Percentiles rank a stretch among this genome's conserved stretches.
These are phyloP conservation scores for Zhengitettix transpicula DNA, from an alignment of 2,888 invertebrate genomes.

Conservation along the genomic window DNA sequence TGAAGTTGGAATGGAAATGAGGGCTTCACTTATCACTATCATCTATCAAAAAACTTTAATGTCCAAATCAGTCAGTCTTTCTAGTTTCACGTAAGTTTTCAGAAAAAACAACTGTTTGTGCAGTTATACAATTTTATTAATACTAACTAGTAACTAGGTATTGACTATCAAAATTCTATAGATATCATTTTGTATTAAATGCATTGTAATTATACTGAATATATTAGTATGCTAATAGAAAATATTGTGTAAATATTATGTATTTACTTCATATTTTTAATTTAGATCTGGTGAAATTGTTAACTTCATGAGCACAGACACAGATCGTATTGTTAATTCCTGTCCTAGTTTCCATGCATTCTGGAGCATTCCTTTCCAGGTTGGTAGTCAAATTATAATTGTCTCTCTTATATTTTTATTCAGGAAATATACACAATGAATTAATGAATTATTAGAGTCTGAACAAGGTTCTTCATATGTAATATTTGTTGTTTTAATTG, in stretches of 20 bases:
- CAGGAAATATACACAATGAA: not conserved
- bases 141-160: not conserved
- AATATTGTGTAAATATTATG: too few species aligned
- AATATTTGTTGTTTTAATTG: too few species aligned
- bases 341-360: slow-evolving; percentile 91
- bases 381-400: slow-evolving; percentile 19
- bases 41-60: slow-evolving; percentile 54
- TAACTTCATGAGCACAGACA: slow-evolving; percentile 94
- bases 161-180: not conserved
- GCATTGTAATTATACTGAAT: too few species aligned
- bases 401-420: not conserved
- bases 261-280: slow-evolving; percentile 1
- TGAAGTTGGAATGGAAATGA: slow-evolving; percentile 69
- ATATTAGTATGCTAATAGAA: too few species aligned
- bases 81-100: slow-evolving; percentile 20
- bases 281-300: slow-evolving; percentile 72
- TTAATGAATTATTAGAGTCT: too few species aligned
- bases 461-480: too few species aligned
- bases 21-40: slow-evolving; percentile 66
- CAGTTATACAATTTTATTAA: not conserved
- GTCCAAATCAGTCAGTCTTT: slow-evolving; percentile 15
- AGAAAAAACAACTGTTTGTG: too few species aligned
- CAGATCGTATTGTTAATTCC: slow-evolving; percentile 86
- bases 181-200: too few species aligned
- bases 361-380: slow-evolving; percentile 92